Percentiles rank a stretch among this genome's conserved stretches.
Evolutionary conservation across 2,113 vertebrate genomes (phyloP).

Genomic region (Okapia johnstoni): DNA sequence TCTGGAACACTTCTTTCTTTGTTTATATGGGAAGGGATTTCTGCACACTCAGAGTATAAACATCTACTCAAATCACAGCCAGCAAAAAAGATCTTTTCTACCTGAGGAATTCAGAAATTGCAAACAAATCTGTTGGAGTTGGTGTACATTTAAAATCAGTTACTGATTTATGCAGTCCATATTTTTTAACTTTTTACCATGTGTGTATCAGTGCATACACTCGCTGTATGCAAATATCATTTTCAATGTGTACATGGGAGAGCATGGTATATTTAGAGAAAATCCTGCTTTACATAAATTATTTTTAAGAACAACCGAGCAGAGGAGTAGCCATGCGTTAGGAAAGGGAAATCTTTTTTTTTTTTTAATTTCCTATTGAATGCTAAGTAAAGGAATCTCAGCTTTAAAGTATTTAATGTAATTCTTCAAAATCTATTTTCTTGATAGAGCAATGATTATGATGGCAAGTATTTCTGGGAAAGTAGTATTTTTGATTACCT

Average conservation of each 20-base stretch:
- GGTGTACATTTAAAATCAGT: constrained; percentile 62
- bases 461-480: not conserved
- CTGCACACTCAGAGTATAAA: not conserved
- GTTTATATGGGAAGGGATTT: constrained; percentile 29
- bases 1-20: constrained; percentile 21
- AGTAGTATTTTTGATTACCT: not conserved
- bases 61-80: constrained; percentile 17
- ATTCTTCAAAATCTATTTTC: not conserved
- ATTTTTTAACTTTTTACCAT: constrained; percentile 61
- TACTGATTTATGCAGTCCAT: constrained; percentile 59
- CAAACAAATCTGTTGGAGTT: constrained; percentile 70
- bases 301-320: constrained; percentile 56
- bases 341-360: not conserved
- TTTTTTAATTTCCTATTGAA: not conserved
- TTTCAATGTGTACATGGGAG: constrained; percentile 44
- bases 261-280: constrained; percentile 50
- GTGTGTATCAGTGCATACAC: constrained; percentile 50
- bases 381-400: not conserved
- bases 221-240: constrained; percentile 67
- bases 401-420: not conserved
- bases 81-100: constrained; percentile 48
- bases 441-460: not conserved
- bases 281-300: constrained; percentile 68
- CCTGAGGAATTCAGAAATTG: constrained; percentile 60
- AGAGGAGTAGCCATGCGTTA: constrained; percentile 31